phyloP scores from a whole-genome alignment of 1,140 invertebrate genomes.

The Pissodes strobi region DNA sequence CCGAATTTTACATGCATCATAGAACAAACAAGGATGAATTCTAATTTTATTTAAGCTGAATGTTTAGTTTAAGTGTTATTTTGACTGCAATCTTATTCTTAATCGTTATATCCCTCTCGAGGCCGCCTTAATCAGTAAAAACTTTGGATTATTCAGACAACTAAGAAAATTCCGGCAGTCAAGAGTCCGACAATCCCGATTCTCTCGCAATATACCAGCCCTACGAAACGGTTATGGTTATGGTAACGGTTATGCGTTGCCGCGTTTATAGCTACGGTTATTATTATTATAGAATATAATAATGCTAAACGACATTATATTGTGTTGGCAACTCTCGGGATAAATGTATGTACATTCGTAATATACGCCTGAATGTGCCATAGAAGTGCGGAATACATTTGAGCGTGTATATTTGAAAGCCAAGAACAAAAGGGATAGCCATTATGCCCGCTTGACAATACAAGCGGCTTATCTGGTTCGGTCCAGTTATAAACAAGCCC shows the following conservation, averaged over 20 bases:
- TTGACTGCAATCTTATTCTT: too few species aligned
- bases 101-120: background rate
- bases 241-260: slow-evolving; percentile 49
- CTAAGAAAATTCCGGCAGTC: slow-evolving; percentile 4
- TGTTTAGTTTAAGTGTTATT: too few species aligned
- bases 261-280: slow-evolving; percentile 53
- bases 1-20: too few species aligned
- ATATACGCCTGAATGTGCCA: slow-evolving; percentile 18
- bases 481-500: slow-evolving; percentile 30
- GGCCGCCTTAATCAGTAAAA: slow-evolving; percentile 1
- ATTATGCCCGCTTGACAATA: slow-evolving; percentile 22
- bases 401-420: slow-evolving; percentile 21
- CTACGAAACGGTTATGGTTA: slow-evolving; percentile 49
- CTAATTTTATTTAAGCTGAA: too few species aligned
- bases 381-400: slow-evolving; percentile 7
- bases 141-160: slow-evolving; percentile 1
- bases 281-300: slow-evolving; percentile 53
- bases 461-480: slow-evolving; percentile 27
- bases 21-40: too few species aligned
- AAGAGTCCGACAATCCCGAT: slow-evolving; percentile 8
- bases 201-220: background rate
- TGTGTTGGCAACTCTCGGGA: slow-evolving; percentile 22
- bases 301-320: slow-evolving; percentile 41
- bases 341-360: slow-evolving; percentile 31
- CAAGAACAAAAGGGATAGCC: slow-evolving; percentile 20